Percentiles rank a stretch among this genome's conserved stretches.
Evolutionary conservation across 2,797 vertebrate species (phyloP).

Genomic region (Sebastes diploproa): DNA sequence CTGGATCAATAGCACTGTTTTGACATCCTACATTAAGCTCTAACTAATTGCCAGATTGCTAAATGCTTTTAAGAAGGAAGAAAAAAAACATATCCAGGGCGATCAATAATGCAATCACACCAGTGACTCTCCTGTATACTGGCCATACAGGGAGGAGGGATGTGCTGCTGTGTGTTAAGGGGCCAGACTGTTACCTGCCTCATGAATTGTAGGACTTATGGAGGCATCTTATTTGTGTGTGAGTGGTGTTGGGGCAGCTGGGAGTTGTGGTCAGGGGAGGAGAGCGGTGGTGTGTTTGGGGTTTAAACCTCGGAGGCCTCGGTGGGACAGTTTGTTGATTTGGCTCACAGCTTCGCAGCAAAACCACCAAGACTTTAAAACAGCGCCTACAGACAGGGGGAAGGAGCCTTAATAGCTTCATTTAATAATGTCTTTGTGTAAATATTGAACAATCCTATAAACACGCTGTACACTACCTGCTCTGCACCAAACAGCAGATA

Average conservation of each 20-base stretch:
- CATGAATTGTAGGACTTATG: constrained; percentile 16
- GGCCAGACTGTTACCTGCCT: constrained; percentile 47
- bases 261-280: constrained; percentile 66
- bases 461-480: background rate
- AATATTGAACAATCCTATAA: background rate
- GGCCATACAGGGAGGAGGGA: constrained; percentile 46
- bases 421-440: constrained; percentile 21
- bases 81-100: constrained; percentile 70
- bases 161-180: constrained; percentile 38
- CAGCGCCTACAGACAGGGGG: constrained; percentile 2
- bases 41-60: constrained; percentile 93
- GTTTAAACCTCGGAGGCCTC: constrained; percentile 68
- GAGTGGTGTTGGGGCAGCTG: constrained; percentile 39
- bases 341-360: constrained; percentile 57
- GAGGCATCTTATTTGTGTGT: constrained; percentile 22
- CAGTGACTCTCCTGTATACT: constrained; percentile 72
- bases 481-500: background rate
- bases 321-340: constrained; percentile 58
- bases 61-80: constrained; percentile 92
- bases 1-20: constrained; percentile 87
- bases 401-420: constrained; percentile 12
- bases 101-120: constrained; percentile 88
- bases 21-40: constrained; percentile 94
- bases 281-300: constrained; percentile 49
- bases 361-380: constrained; percentile 54